Evolutionary conservation across 2,888 invertebrate species (phyloP), one percentile per base, ranked within the genome.

Genomic region (Scaptomyza parva): DNA sequence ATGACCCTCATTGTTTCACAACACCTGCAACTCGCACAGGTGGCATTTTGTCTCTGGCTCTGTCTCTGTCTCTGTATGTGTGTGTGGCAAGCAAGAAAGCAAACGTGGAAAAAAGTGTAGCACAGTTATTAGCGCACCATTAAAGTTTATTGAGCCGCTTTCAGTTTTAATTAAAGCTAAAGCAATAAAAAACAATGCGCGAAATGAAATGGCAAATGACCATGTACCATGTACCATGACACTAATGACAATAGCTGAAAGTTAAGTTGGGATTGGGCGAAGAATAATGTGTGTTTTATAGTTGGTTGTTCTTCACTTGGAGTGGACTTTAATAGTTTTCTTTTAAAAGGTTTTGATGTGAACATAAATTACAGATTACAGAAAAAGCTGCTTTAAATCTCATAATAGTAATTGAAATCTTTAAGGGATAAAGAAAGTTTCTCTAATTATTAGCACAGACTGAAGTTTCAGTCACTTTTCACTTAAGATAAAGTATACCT

Each of bases 91-190:
- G 14, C n/a, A 33, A n/a, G n/a, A 8, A 37, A 37, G 17, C 17
- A 17, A 37, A 37, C 17, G 14, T 3, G 12, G 4, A 17, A 37
- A 72, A 72, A 70, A 70, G 24, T 51, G 53, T 72, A 44, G 74
- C 74, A 55, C 52, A 64, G 59, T 69, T 72, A 74, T 72, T 69
- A 74, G 72, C 75, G 69, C 52, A 4, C 17, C 40, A 54, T 64
- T 72, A 37, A 64, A 74, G 64, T 72, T 74, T 72, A 72, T 69
- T 45, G 45, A 55, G 22, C 30, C 44, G 40, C 52, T 50, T 40
- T 64, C 52, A 41, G 17, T 62, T 67, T 54, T 76, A 76, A 74
- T 76, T 71, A 71, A 76, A 71, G 40, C 14, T 33, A 55, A 9
- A 26, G 44, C 47, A 24, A 22, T 20, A 33, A 60, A 53, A 55